These are phyloP conservation scores for Cybosia mesomella DNA, from an alignment of 2,888 invertebrate genomes.

Conservation along the genomic window DNA sequence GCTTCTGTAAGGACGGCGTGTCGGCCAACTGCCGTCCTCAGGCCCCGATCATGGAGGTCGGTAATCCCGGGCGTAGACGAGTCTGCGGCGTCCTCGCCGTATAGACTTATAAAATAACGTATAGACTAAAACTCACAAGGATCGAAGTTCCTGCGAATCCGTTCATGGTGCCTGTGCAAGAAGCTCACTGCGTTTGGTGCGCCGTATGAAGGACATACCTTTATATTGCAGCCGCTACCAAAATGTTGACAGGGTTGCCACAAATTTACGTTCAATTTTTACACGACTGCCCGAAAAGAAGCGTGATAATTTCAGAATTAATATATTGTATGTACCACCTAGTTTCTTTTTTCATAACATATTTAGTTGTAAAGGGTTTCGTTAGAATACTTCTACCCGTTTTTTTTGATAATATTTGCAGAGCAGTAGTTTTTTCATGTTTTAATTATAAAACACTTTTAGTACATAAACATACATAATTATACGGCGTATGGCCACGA, in stretches of 20 bases:
- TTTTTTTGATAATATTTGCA: no score
- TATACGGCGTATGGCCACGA: no score
- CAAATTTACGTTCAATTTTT: no score
- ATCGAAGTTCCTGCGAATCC: slow-evolving; percentile 54
- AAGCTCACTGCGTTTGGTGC: slow-evolving; percentile 58
- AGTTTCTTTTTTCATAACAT: neutral
- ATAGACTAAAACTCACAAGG: slow-evolving; percentile 63
- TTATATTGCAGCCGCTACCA: slow-evolving; percentile 63
- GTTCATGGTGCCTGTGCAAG: slow-evolving; percentile 62
- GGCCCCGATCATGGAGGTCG: no score
- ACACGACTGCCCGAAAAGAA: no score
- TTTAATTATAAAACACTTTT: neutral
- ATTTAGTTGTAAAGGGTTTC: neutral
- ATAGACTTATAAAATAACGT: no score
- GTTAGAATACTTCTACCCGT: neutral
- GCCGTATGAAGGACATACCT: slow-evolving; percentile 70
- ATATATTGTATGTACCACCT: neutral
- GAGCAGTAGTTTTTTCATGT: no score
- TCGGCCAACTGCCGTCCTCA: no score
- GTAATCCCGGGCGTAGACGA: no score
- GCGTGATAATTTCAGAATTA: neutral
- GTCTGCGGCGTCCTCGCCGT: no score
- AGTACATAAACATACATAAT: no score
- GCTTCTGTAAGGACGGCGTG: no score
- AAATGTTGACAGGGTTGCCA: slow-evolving; percentile 39